Base-by-base conservation (phyloP, 2,797 vertebrate genomes). In the Sebastes oblongus region DNA sequence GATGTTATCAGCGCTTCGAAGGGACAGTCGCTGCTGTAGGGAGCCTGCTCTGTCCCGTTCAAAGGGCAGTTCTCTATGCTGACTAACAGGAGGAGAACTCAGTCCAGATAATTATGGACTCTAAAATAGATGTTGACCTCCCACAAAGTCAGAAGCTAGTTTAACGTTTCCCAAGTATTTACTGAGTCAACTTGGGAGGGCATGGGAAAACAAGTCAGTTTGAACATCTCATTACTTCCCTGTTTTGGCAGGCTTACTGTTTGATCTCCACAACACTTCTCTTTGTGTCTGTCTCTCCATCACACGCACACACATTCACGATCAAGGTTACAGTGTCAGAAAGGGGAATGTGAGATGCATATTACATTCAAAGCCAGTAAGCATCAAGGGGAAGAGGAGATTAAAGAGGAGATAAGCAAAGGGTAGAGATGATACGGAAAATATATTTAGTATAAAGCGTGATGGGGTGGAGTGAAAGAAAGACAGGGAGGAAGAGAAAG, bases 1-100 rank as follows among this genome's bases (percentile, higher is more conserved):
- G 85, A 90, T 82, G 24, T 29, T 88, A 85, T 92, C 83, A 32
- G 65, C 2, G 25, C 66, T 50, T 59, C 3, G n/a, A 50, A 62
- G 58, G 61, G 64, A 78, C 75, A 18, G 66, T 59, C 6, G 36
- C 54, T 62, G 66, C 62, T 39, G 77, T 25, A 67, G 29, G 27
- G 75, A 68, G 42, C 72, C 74, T 83, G 32, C 64, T 50, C 0
- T 1, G 52, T 34, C 11, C 36, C 56, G 59, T 56, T 62, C 62
- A 66, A 78, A 88, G 70, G 67, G 56, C 75, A 67, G 39, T 14
- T 66, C 25, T 8, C 18, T 60, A 18, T 64, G 62, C 50, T 59
- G 58, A 75, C 22, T 25, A 66, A 64, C 32, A 69, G 34, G 24
- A 64, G 24, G 24, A 64, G 24, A 60, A 65, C 56, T 12, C 36